Conservation (phyloP, 2,797 vertebrate species). For the Tapirus indicus region DNA sequence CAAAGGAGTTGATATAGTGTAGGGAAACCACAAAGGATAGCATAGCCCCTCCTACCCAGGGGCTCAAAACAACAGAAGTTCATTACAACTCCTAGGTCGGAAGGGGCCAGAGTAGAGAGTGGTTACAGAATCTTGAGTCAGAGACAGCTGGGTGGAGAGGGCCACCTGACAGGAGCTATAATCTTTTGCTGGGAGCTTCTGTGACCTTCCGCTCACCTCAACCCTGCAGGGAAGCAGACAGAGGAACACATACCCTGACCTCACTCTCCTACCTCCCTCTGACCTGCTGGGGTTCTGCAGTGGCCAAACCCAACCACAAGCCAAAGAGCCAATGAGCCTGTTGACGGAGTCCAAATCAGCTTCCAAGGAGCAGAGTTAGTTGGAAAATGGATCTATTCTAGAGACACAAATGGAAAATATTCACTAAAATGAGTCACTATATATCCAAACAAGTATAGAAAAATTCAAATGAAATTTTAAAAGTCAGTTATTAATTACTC, state of each 20-base stretch:
- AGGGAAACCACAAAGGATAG: neutral
- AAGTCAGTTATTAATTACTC: neutral
- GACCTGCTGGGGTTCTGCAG: neutral
- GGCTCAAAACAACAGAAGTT: neutral
- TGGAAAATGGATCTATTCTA: neutral
- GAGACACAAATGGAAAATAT: neutral
- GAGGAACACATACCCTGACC: neutral
- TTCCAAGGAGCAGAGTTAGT: neutral
- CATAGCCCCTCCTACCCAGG: neutral
- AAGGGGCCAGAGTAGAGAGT: neutral
- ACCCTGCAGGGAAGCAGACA: neutral
- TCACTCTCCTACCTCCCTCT: neutral
- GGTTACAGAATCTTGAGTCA: neutral
- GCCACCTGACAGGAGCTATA: neutral
- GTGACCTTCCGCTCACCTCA: neutral
- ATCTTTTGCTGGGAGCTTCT: neutral
- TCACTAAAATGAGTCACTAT: neutral
- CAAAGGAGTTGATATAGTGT: neutral
- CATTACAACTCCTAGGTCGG: neutral
- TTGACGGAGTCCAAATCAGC: neutral
- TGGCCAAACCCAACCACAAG: neutral
- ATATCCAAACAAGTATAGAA: neutral
- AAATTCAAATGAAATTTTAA: neutral
- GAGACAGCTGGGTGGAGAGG: neutral
- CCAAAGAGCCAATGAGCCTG: neutral